Base-by-base conservation (phyloP, 2,797 vertebrate species). In the Basileuterus tristriatus region DNA sequence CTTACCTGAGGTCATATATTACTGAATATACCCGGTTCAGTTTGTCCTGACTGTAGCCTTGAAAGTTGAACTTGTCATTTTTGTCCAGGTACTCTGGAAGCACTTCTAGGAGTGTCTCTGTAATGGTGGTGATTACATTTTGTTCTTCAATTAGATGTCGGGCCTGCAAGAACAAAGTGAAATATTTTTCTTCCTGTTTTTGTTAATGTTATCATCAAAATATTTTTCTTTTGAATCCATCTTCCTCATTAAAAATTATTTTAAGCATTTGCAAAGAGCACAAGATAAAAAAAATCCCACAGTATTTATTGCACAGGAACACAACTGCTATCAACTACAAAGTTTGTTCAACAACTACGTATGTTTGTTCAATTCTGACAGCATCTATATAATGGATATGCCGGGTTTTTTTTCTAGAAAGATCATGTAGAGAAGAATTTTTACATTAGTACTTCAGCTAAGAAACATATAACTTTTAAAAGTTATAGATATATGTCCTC, bases 1-100 rank as follows among this genome's bases (percentile, higher is more conserved):
- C 98, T 95, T 96, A 99, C 99, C 98, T 99, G 97, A 99, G 98
- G 97, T 99, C 99, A 93, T 98, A 98, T 98, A 99, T 99, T 96
- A 99, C 98, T 91, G 98, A 98, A 95, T 99, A 99, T 34, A 99
- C 98, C 86, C 99, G 98, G 85, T 97, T 97, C 94, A 99, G 95
- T 97, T 99, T 99, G 89, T 99, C 99, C 11, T 98, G 98, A 97
- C 98, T 99, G 96, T 99, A 99, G 55, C 98, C 99, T 77, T 99
- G 99, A 97, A 99, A 99, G 96, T 99, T 99, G 95, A 99, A 99
- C 90, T 99, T 99, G 92, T 98, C 98, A 94, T 98, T 99, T 94
- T 97, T 97, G 94, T 99, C 99, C 89, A 99, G 96, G 95, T 99
- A 99, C 93, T 99, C 99, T 36, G 94, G 97, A 84, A 99, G 98